These are phyloP conservation scores for Hyperoplus lanceolatus DNA, from an alignment of 2,797 vertebrate genomes.

Conservation along the genomic window DNA sequence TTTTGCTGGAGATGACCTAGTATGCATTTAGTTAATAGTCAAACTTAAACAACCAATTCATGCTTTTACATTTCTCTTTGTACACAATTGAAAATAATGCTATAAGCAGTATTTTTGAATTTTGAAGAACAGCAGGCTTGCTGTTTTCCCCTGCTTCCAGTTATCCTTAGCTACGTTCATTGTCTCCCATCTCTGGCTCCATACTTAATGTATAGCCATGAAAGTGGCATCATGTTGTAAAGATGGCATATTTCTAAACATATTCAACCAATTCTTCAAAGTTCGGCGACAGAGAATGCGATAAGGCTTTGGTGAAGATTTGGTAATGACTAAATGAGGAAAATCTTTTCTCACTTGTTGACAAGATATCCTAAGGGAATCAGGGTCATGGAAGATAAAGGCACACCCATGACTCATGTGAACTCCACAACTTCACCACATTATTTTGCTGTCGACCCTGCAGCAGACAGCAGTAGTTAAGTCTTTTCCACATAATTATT, in stretches of 20 bases:
- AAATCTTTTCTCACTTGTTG: constrained; percentile 15
- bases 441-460: constrained; percentile 6
- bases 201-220: background rate
- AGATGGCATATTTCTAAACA: constrained; percentile 1
- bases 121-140: background rate
- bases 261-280: background rate
- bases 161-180: constrained; percentile 8
- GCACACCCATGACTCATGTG: background rate
- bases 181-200: background rate
- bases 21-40: no score
- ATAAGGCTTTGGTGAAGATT: background rate
- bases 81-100: background rate
- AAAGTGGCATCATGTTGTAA: background rate
- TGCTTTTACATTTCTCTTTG: constrained; percentile 1
- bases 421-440: constrained; percentile 17
- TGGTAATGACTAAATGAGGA: background rate
- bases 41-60: background rate
- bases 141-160: background rate
- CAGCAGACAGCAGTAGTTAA: constrained; percentile 13
- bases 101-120: background rate
- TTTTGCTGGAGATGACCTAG: no score
- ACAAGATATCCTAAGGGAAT: constrained; percentile 19
- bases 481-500: constrained; percentile 22
- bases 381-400: constrained; percentile 27
- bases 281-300: background rate